Evolutionary conservation across 2,888 invertebrate genomes (phyloP).

Genomic region (Phyllotreta cruciferae): DNA sequence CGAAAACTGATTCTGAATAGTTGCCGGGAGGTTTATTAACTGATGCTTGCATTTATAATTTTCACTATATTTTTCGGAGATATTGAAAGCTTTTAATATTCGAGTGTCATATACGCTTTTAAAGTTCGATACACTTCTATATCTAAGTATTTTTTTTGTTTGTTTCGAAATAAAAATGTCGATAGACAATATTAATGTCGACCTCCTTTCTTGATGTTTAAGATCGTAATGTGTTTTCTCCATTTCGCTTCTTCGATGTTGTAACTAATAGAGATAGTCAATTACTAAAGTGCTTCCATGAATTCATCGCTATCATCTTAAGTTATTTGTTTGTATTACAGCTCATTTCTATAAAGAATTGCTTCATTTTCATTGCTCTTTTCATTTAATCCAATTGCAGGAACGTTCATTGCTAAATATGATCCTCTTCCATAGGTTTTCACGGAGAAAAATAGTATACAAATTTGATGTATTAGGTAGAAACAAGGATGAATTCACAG

Average conservation of each 20-base stretch:
- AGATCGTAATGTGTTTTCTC: background rate
- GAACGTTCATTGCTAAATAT: no score
- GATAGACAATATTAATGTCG: no score
- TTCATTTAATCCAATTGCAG: no score
- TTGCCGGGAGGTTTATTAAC: background rate
- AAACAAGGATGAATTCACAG: no score
- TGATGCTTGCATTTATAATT: background rate
- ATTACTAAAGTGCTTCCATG: slow-evolving; percentile 14
- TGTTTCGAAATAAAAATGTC: background rate
- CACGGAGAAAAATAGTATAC: no score
- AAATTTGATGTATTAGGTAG: no score
- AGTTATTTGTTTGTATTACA: slow-evolving; percentile 13
- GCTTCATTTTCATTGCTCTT: no score
- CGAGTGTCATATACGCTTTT: background rate
- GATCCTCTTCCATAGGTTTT: no score
- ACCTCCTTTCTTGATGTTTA: no score
- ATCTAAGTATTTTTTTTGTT: background rate
- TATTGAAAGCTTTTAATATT: no score
- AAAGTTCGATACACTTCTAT: background rate
- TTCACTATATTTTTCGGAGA: no score
- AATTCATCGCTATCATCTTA: slow-evolving; percentile 3
- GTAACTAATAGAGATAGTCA: slow-evolving; percentile 7
- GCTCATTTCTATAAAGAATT: background rate
- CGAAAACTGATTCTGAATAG: slow-evolving; percentile 2
- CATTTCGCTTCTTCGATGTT: slow-evolving; percentile 7